phyloP scores from a whole-genome alignment of 2,888 invertebrate species.

The Epistrophe eligans region DNA sequence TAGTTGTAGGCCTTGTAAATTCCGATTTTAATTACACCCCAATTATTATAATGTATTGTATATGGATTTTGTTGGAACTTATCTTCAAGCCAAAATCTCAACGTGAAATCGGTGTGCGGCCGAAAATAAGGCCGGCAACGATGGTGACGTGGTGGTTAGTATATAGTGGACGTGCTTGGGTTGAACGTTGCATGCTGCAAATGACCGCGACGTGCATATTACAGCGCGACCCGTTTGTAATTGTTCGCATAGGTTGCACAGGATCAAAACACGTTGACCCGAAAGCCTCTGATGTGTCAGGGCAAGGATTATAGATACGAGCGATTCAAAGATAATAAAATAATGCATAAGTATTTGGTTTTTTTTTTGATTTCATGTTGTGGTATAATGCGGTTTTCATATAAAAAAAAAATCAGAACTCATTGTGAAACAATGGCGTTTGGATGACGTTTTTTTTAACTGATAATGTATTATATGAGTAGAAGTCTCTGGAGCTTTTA shows the following conservation, averaged over 20 bases:
- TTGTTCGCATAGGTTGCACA: slow-evolving; percentile 54
- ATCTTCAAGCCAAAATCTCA: slow-evolving; percentile 62
- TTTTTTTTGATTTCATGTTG: slow-evolving; percentile 1
- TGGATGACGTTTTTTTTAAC: slow-evolving; percentile 6
- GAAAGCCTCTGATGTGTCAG: slow-evolving; percentile 56
- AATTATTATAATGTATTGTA: slow-evolving; percentile 75
- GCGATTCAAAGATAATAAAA: slow-evolving; percentile 31
- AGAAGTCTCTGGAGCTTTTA: not conserved
- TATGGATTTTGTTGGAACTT: slow-evolving; percentile 74
- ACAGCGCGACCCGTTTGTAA: slow-evolving; percentile 64
- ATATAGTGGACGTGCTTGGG: slow-evolving; percentile 9
- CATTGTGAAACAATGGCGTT: slow-evolving; percentile 7
- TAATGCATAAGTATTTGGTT: slow-evolving; percentile 1
- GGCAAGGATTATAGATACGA: slow-evolving; percentile 41
- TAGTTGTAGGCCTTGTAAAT: slow-evolving; percentile 70
- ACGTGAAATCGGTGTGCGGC: slow-evolving; percentile 62
- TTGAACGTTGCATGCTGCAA: slow-evolving; percentile 67
- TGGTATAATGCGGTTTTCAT: slow-evolving; percentile 3
- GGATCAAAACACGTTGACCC: slow-evolving; percentile 58
- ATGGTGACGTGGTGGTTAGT: slow-evolving; percentile 24
- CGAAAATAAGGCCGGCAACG: slow-evolving; percentile 13
- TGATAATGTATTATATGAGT: not conserved
- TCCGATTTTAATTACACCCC: slow-evolving; percentile 75
- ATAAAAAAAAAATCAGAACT: not conserved
- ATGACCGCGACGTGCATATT: slow-evolving; percentile 71